phyloP scores from a whole-genome alignment of 1,140 invertebrate genomes.

The Ectropis grisescens region DNA sequence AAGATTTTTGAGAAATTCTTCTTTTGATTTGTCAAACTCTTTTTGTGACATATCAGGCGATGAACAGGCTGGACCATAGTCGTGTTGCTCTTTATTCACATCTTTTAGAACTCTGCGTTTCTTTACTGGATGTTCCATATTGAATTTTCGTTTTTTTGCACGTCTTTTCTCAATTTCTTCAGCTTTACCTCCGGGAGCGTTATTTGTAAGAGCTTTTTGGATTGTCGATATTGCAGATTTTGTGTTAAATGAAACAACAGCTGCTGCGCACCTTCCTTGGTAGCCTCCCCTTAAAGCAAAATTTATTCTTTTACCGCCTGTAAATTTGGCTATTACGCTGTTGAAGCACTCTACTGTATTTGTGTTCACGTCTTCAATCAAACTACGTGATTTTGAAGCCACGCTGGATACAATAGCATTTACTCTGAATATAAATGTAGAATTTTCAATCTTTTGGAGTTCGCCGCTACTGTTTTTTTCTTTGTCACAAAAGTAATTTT shows the following conservation, averaged over 20 bases:
- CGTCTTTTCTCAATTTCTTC: no score
- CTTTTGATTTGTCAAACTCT: no score
- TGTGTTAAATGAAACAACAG: constrained; percentile 15
- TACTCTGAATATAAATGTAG: not conserved
- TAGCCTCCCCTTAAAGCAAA: constrained; percentile 13
- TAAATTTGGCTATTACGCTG: constrained; percentile 21
- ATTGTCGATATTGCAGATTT: no score
- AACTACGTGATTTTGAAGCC: constrained; percentile 16
- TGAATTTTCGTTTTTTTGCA: not conserved
- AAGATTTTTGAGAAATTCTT: constrained; percentile 1
- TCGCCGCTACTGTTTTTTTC: no score
- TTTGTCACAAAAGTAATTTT: no score
- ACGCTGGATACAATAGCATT: constrained; percentile 5
- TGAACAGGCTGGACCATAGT: no score
- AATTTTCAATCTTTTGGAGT: constrained; percentile 1
- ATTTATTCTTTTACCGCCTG: constrained; percentile 24
- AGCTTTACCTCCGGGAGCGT: not conserved
- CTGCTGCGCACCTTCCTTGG: constrained; percentile 5
- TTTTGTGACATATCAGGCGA: not conserved
- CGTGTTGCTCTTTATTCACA: no score
- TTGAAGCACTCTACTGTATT: constrained; percentile 22
- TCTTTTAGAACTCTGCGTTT: no score
- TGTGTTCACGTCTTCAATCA: constrained; percentile 19
- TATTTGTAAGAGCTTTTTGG: no score
- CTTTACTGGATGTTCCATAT: not conserved